These are phyloP conservation scores for Phania funesta DNA, from an alignment of 2,888 invertebrate species.

Conservation along the genomic window DNA sequence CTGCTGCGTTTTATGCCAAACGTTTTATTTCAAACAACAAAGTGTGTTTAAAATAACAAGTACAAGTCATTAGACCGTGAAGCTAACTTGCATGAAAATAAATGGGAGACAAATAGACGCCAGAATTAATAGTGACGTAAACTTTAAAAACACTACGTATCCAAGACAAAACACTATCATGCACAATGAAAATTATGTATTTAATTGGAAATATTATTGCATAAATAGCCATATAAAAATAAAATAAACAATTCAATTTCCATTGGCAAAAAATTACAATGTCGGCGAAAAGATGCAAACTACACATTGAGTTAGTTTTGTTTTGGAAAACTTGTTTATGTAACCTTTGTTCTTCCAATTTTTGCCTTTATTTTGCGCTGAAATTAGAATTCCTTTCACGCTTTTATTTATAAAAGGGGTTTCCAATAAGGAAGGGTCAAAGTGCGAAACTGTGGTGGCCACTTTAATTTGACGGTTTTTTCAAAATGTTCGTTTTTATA, in stretches of 20 bases:
- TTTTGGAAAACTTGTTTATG: no score
- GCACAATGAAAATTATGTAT: constrained; percentile 5
- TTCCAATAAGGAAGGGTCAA: no score
- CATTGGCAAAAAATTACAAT: neutral
- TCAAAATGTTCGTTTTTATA: no score
- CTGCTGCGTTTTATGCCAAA: neutral
- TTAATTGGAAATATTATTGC: constrained; percentile 6
- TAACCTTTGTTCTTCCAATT: no score
- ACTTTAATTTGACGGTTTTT: no score
- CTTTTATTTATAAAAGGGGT: no score
- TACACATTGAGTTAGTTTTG: neutral
- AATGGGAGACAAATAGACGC: constrained; percentile 61
- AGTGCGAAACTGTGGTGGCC: no score
- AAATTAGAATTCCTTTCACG: no score
- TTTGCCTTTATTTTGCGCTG: no score
- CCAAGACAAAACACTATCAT: neutral
- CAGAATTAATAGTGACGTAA: constrained; percentile 59
- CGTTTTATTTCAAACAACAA: no score
- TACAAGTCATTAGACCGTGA: neutral
- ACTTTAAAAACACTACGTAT: constrained; percentile 34
- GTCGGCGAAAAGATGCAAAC: neutral
- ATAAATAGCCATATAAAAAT: constrained; percentile 36
- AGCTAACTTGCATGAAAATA: constrained; percentile 10
- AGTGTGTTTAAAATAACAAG: no score
- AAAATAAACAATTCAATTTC: constrained; percentile 1